Conservation (phyloP, 2,888 invertebrate species). For the Sylvicola cinctus region DNA sequence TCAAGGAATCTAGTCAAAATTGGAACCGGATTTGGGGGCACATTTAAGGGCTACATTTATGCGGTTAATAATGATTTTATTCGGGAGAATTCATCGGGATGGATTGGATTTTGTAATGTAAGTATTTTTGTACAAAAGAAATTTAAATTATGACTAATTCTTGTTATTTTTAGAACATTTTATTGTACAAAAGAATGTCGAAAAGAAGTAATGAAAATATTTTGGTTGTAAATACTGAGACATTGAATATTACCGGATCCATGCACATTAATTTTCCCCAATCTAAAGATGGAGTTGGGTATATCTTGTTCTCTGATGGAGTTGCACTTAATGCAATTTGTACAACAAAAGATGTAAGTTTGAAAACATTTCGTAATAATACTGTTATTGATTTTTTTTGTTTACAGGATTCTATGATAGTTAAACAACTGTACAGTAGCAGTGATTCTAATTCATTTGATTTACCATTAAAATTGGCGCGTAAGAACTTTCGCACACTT, state of each 20-base stretch:
- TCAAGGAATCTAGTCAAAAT: constrained; percentile 75
- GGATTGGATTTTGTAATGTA: constrained; percentile 73
- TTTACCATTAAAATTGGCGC: constrained; percentile 51
- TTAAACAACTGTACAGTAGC: constrained; percentile 39
- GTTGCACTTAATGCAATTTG: constrained; percentile 58
- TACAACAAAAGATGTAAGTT: constrained; percentile 54
- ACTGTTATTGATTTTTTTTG: constrained; percentile 2
- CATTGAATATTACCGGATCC: constrained; percentile 18
- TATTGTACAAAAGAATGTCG: constrained; percentile 51
- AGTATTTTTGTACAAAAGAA: constrained; percentile 14
- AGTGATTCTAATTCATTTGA: constrained; percentile 27
- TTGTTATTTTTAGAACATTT: constrained; percentile 39
- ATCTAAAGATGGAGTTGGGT: constrained; percentile 21
- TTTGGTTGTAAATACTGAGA: constrained; percentile 26
- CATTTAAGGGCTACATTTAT: constrained; percentile 79
- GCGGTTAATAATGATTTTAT: constrained; percentile 62
- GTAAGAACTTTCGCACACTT: constrained; percentile 57
- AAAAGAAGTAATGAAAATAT: constrained; percentile 27
- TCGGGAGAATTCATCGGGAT: constrained; percentile 52
- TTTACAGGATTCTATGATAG: constrained; percentile 54
- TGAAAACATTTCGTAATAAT: not conserved
- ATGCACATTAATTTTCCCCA: constrained; percentile 18
- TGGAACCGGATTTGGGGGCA: constrained; percentile 86
- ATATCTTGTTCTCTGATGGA: constrained; percentile 49
- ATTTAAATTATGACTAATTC: constrained; percentile 4